phyloP scores from a whole-genome alignment of 1,140 invertebrate species.

The Tetragnatha versicolor region DNA sequence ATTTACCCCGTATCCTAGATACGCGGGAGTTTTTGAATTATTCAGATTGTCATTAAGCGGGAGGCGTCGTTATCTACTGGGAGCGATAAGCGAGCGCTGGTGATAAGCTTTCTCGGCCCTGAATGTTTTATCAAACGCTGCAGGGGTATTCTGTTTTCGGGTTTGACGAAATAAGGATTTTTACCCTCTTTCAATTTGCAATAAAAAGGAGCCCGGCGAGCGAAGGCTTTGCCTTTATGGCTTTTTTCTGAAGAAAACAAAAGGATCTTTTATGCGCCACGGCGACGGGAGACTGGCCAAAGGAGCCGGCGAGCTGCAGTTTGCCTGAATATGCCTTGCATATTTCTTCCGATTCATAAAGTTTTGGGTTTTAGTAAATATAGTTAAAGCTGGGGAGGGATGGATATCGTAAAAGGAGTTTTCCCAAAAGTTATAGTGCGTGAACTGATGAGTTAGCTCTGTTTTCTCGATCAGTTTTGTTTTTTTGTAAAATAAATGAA shows the following conservation, averaged over 20 bases:
- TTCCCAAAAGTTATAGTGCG: no score
- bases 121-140: constrained; percentile 45
- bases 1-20: not conserved
- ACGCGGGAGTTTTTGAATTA: constrained; percentile 33
- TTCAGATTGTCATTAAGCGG: constrained; percentile 41
- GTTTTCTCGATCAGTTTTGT: no score
- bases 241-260: constrained; percentile 21
- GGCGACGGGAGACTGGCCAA: not conserved
- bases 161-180: constrained; percentile 40
- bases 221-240: constrained; percentile 21
- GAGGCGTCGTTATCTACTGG: constrained; percentile 7
- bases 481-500: no score
- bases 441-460: no score
- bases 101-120: constrained; percentile 34
- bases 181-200: constrained; percentile 47
- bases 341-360: no score
- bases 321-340: no score
- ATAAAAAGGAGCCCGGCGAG: constrained; percentile 31
- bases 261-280: not conserved
- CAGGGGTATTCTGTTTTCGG: constrained; percentile 10
- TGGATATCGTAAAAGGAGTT: no score
- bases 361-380: no score
- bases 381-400: no score
- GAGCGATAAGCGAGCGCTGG: constrained; percentile 18
- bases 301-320: no score